These are phyloP conservation scores for Aldabrachelys gigantea DNA, from an alignment of 2,113 vertebrate species.

Conservation along the genomic window DNA sequence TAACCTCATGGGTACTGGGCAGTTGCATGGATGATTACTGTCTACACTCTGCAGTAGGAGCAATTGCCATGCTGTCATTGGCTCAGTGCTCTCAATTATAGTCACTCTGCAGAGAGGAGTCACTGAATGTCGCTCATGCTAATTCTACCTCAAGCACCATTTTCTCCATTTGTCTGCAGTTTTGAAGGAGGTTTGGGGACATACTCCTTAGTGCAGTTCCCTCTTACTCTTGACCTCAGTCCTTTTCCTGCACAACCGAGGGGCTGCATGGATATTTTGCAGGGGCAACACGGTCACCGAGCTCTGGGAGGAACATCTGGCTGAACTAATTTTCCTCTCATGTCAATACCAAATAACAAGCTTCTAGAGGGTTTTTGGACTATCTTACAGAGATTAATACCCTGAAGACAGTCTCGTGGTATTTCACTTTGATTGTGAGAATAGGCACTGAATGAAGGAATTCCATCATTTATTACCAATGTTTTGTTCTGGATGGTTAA, in stretches of 20 bases:
- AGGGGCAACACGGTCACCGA: background rate
- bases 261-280: background rate
- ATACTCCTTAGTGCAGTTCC: background rate
- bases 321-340: constrained; percentile 2
- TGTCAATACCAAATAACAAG: background rate
- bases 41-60: background rate
- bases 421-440: background rate
- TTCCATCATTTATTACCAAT: background rate
- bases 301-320: background rate
- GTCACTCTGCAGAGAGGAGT: background rate
- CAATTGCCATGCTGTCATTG: background rate
- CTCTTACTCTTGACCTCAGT: background rate
- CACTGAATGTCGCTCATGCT: background rate
- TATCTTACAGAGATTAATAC: background rate
- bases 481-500: constrained; percentile 1
- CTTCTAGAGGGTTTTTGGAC: background rate
- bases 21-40: background rate
- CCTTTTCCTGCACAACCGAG: background rate
- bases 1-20: background rate
- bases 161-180: background rate
- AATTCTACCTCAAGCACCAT: background rate
- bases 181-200: background rate
- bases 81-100: background rate
- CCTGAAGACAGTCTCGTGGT: background rate
- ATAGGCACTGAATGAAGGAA: background rate